Base-by-base conservation (phyloP, 1,140 invertebrate species). In the Trachymyrmex septentrionalis region DNA sequence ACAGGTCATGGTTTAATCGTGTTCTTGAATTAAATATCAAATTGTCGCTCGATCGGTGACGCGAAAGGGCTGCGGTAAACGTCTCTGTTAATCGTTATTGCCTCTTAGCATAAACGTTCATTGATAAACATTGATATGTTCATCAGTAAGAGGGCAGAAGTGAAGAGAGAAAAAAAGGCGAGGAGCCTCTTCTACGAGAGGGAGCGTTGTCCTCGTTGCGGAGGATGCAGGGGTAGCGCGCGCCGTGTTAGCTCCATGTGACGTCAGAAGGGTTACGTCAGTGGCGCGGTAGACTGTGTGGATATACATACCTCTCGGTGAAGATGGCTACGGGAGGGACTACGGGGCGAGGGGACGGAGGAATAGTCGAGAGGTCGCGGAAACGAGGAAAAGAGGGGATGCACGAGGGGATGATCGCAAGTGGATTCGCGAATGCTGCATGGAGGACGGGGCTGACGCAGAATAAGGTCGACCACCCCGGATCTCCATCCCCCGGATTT, bases 261-360 rank as follows among this genome's bases (percentile, higher is more conserved):
- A 94, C 93, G 93, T 93, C 93, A 94, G 91, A 90, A 87, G 80
- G 77, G 87, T 93, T 92, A 93, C 92, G 90, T 93, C 92, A 92
- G 87, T 85, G 88, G 87, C 91, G 91, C 89, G 89, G 89, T 88
- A 90, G 90, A 91, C 91, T 88, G 86, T 90, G 78, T 88, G 86
- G 86, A 66, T 78, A 73, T 69, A 61, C 69, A 61, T 27, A 57
- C 12, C 38, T 27, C 48, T 53, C 61, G 73, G 38, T 21, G 24
- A 86, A n/a, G 59, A 85, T 82, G 34, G 82, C 80, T 82, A 57
- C 75, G 34, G 69, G 78, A 86, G 82, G 55, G 30, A 78, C 59
- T 14, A 16, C 12, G 84, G 80, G 30, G 44, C 53, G 30, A 14
- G 59, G 55, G 71, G 66, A 61, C 0, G 57, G 55, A 19, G 24